phyloP scores from a whole-genome alignment of 2,888 invertebrate species.

The Pandemis heparana region DNA sequence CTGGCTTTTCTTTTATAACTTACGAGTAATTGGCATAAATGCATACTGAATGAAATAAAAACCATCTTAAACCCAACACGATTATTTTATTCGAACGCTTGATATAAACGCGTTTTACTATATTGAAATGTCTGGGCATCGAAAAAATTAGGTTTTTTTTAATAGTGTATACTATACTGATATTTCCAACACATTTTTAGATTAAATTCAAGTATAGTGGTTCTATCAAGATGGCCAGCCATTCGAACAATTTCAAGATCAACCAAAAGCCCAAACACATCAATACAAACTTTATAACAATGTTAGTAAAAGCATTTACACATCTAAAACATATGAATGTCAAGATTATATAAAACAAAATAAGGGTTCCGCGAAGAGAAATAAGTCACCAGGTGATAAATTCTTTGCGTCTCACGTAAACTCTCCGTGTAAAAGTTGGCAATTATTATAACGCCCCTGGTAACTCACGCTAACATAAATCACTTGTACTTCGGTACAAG shows the following conservation, averaged over 20 bases:
- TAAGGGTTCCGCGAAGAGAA: constrained; percentile 13
- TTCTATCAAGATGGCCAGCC: constrained; percentile 10
- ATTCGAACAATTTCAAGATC: not conserved
- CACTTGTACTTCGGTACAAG: not conserved
- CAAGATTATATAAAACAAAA: constrained; percentile 16
- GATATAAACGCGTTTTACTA: not conserved
- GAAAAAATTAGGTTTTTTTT: not conserved
- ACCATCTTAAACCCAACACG: constrained; percentile 4
- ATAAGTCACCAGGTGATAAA: not conserved
- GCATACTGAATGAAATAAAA: constrained; percentile 7
- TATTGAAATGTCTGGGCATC: constrained; percentile 18
- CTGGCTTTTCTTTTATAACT: not conserved
- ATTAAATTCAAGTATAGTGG: too few relatives aligned
- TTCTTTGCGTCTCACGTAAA: not conserved
- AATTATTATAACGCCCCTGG: not conserved
- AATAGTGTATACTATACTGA: not conserved
- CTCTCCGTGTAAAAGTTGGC: too few relatives aligned
- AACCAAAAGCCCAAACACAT: constrained; percentile 24
- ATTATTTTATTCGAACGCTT: not conserved
- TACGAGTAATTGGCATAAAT: not conserved
- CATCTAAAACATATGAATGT: constrained; percentile 21
- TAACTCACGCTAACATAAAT: not conserved
- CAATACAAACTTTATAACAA: constrained; percentile 26
- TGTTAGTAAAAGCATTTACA: constrained; percentile 37
- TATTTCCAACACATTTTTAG: not conserved